Conservation (phyloP, 2,888 invertebrate species). For the Allophyes oxyacanthae region DNA sequence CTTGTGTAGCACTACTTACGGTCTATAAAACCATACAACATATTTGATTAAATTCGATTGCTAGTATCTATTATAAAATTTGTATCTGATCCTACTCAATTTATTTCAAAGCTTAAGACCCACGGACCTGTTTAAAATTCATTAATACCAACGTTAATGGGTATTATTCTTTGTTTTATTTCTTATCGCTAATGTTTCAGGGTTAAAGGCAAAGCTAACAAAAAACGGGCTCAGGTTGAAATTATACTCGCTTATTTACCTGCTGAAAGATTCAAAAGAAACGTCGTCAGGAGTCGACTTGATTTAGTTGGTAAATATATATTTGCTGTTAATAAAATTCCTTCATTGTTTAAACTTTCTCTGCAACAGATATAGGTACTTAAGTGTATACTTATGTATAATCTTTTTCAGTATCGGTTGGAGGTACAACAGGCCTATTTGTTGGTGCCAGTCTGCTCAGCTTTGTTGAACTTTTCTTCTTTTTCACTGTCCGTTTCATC, state of each 20-base stretch:
- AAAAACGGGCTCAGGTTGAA: conserved; percentile 82
- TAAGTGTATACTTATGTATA: background rate
- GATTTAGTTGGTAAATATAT: conserved; percentile 90
- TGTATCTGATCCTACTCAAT: too few species aligned
- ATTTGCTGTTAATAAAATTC: background rate
- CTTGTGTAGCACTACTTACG: too few species aligned
- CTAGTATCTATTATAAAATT: too few species aligned
- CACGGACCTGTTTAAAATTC: too few species aligned
- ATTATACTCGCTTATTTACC: conserved; percentile 89
- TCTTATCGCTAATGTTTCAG: conserved; percentile 40
- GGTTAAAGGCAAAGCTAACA: conserved; percentile 70
- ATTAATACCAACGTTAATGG: background rate
- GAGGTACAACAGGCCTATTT: conserved; percentile 91
- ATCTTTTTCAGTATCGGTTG: conserved; percentile 89
- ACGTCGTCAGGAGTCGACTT: conserved; percentile 90
- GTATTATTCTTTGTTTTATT: conserved; percentile 23
- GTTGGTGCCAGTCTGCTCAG: conserved; percentile 92
- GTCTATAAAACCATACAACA: too few species aligned
- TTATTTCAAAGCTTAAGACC: too few species aligned
- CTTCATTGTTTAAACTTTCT: conserved; percentile 38
- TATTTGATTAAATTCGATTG: too few species aligned
- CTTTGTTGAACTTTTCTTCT: conserved; percentile 91
- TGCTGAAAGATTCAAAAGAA: conserved; percentile 90
- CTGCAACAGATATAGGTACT: conserved; percentile 92
- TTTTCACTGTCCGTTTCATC: conserved; percentile 88